Evolutionary conservation across 2,113 vertebrate genomes (phyloP), one percentile per base, ranked within the genome.

Genomic region (Tursiops truncatus): DNA sequence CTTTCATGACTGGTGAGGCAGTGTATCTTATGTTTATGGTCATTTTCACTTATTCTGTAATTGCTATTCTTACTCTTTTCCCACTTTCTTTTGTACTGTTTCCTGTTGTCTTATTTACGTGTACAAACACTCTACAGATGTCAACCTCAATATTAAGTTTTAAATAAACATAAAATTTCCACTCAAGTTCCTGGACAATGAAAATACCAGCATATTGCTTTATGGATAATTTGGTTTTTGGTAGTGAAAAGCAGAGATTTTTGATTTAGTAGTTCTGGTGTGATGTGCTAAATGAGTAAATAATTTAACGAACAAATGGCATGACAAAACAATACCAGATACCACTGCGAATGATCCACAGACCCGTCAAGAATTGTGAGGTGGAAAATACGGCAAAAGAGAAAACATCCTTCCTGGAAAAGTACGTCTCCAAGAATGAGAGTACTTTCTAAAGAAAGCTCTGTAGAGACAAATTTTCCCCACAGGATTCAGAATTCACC

Each of bases 261-360:
- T 84, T 68, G 2, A 80, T 65, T 91, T 77, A 80, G 12, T n/a
- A 65, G 10, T 77, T 93, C 36, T 63, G 21, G 13, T 58, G 23
- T 62, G 3, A 53, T 58, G 15, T 82, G 38, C 53, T 65, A 95
- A 77, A 82, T 50, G 21, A 79, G 38, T 96, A 91, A 96, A 92
- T 91, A 89, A 89, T 58, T 89, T 36, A 96, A 67, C 41, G 44
- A 96, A 71, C 41, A 97, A 97, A 91, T 67, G 60, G 1, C 50
- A 77, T 65, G 81, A 21, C 12, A 74, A 73, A 92, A 62, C 36
- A 95, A 82, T 71, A 73, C 26, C 21, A 77, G 25, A 60, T 77
- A 95, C 13, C 7, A 12, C 89, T 94, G 87, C 44, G 89, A 92
- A 67, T 68, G 15, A 70, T 79, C 18, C 67, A 62, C 28, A 94